A percentile compares a stretch with the other conserved stretches of the same genome.
These are phyloP conservation scores for Oryzias javanicus DNA, from an alignment of 2,113 vertebrate genomes.

Conservation along the genomic window DNA sequence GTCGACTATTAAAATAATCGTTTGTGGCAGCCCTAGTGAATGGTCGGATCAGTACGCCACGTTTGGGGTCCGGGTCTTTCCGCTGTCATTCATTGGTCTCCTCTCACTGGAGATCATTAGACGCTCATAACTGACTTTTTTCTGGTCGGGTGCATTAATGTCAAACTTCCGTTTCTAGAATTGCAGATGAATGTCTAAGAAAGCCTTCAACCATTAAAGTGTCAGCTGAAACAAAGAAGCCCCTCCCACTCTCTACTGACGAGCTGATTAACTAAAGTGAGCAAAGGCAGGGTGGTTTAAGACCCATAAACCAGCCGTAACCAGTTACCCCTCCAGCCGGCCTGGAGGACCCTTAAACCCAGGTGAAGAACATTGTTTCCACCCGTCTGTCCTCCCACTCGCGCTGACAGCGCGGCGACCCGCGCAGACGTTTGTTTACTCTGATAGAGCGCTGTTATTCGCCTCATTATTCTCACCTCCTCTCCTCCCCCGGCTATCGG, in stretches of 20 bases:
- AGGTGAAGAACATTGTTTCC: slow-evolving; percentile 62
- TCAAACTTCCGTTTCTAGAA: not conserved
- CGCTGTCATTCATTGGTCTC: too few relatives aligned
- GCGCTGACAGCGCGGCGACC: slow-evolving; percentile 33
- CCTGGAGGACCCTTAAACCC: slow-evolving; percentile 60
- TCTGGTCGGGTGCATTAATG: not conserved
- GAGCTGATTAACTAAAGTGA: slow-evolving; percentile 5
- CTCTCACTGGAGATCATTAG: too few relatives aligned
- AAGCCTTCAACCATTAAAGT: slow-evolving; percentile 37
- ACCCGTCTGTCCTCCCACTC: slow-evolving; percentile 66
- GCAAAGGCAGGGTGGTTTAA: not conserved
- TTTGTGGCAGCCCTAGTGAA: too few relatives aligned
- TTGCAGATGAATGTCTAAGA: not conserved
- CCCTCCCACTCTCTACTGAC: slow-evolving; percentile 7
- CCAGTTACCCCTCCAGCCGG: not conserved
- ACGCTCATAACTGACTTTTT: not conserved
- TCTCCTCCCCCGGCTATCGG: slow-evolving; percentile 33
- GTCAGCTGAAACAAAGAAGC: slow-evolving; percentile 26
- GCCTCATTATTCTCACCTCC: slow-evolving; percentile 55
- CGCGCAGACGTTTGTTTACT: slow-evolving; percentile 57
- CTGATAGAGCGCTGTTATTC: slow-evolving; percentile 50
- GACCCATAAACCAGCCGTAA: too few relatives aligned
- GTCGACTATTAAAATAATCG: too few relatives aligned
- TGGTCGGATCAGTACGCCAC: too few relatives aligned
- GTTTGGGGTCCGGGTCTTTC: too few relatives aligned